A percentile compares a stretch with the other conserved stretches of the same genome.
Evolutionary conservation across 92 coral and sea anemone genomes (phyloP).

Genomic region (Palythoa caribaeorum): DNA sequence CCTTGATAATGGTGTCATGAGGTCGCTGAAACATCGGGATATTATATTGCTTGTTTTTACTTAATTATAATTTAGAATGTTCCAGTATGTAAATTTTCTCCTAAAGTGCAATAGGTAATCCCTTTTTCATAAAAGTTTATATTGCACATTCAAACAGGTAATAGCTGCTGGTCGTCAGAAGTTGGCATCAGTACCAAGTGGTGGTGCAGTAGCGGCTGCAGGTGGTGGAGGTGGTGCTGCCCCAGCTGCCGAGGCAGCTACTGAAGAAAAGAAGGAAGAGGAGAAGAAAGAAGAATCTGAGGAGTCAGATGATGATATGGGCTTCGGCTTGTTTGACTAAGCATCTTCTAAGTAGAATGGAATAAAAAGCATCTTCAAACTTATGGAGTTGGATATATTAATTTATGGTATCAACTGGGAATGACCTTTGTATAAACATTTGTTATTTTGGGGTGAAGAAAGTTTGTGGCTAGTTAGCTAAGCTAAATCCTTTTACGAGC

Average conservation of each 20-base stretch:
- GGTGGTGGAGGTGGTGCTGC: slow-evolving; percentile 70
- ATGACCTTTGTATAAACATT: background rate
- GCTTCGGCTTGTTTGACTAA: slow-evolving; percentile 98
- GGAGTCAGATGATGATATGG: slow-evolving; percentile 99
- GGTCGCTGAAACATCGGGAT: no score
- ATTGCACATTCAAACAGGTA: slow-evolving; percentile 54
- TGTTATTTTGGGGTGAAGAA: no score
- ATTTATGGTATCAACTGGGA: background rate
- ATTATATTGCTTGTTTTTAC: no score
- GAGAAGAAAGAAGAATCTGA: slow-evolving; percentile 91
- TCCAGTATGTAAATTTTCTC: no score
- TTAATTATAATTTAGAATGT: no score
- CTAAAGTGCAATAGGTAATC: no score
- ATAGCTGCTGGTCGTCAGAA: slow-evolving; percentile 88
- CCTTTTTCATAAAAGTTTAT: background rate
- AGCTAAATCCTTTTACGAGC: no score
- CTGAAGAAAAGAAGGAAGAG: slow-evolving; percentile 71
- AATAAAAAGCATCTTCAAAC: slow-evolving; percentile 28
- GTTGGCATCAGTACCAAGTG: slow-evolving; percentile 92
- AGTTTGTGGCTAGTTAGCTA: no score
- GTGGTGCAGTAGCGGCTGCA: slow-evolving; percentile 85
- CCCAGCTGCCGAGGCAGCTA: slow-evolving; percentile 65
- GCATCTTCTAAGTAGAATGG: slow-evolving; percentile 13
- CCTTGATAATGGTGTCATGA: no score
- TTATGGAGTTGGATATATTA: background rate